Evolutionary conservation across 2,888 invertebrate genomes (phyloP).

Genomic region (Agrochola macilenta): DNA sequence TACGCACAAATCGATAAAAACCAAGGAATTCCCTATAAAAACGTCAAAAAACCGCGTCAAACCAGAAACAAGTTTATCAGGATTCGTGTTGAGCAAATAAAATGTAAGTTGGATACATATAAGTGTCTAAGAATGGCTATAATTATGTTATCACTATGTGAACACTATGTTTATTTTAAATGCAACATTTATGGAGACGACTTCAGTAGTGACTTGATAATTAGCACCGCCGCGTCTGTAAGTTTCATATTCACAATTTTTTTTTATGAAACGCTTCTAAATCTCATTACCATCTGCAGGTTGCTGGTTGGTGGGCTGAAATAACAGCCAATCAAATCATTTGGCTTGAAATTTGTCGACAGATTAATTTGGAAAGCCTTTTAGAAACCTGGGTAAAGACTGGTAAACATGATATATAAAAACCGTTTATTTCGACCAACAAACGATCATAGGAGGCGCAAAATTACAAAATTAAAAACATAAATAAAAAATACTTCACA

Average conservation of each 20-base stretch:
- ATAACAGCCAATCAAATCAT: neutral
- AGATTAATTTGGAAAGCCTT: neutral
- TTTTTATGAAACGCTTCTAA: neutral
- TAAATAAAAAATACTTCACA: too few species aligned
- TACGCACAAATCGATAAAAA: constrained; percentile 35
- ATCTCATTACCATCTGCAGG: neutral
- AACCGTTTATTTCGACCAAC: too few species aligned
- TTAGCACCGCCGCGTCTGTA: neutral
- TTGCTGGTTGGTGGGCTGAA: neutral
- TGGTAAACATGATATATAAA: neutral
- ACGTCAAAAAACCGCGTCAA: constrained; percentile 19
- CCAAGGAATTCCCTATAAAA: constrained; percentile 44
- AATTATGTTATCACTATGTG: constrained; percentile 40
- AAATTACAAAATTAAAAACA: too few species aligned
- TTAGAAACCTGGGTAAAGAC: neutral
- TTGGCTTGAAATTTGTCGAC: neutral
- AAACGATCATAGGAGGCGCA: too few species aligned
- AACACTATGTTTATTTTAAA: constrained; percentile 7
- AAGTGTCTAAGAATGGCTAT: constrained; percentile 28
- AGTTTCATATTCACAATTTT: neutral
- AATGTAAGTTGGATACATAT: constrained; percentile 24
- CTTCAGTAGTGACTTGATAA: neutral
- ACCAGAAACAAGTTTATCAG: constrained; percentile 50
- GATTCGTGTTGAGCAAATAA: constrained; percentile 28
- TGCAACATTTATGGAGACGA: neutral